A percentile compares a stretch with the other conserved stretches of the same genome.
Conservation (phyloP, 2,113 vertebrate species). For the Charadrius vociferus region DNA sequence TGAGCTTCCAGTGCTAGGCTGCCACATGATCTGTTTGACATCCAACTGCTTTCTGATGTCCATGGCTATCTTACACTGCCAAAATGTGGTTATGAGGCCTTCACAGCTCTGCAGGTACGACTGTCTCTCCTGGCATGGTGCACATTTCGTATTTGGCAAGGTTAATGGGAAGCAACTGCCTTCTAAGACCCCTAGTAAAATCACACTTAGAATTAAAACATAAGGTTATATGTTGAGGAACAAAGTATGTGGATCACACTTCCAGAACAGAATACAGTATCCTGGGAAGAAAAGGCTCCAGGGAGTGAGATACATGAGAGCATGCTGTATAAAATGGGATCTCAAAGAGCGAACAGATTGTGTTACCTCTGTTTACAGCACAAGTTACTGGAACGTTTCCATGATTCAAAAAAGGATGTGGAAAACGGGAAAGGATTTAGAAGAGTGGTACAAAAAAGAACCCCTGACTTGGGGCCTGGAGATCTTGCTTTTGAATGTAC, state of each 20-base stretch:
- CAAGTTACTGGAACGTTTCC: background rate
- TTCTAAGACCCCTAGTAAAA: background rate
- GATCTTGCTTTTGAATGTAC: background rate
- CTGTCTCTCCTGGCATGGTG: background rate
- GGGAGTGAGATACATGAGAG: background rate
- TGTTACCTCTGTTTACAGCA: conserved; percentile 47
- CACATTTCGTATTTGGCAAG: background rate
- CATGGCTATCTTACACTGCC: background rate
- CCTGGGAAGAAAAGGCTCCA: background rate
- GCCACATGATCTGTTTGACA: background rate
- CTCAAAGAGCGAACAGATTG: conserved; percentile 4
- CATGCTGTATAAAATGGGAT: background rate
- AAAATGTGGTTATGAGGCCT: background rate
- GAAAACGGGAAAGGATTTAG: conserved; percentile 7
- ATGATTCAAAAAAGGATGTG: background rate
- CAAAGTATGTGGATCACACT: background rate
- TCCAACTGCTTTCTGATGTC: background rate
- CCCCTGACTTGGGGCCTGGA: background rate
- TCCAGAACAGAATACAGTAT: background rate
- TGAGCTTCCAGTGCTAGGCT: background rate
- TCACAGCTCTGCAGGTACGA: background rate
- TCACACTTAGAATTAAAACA: background rate
- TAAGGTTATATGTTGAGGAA: background rate
- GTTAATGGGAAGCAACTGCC: background rate
- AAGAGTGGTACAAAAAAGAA: background rate